Conservation (phyloP, 1,140 invertebrate genomes). For the Aphaenogaster ashmeadi region DNA sequence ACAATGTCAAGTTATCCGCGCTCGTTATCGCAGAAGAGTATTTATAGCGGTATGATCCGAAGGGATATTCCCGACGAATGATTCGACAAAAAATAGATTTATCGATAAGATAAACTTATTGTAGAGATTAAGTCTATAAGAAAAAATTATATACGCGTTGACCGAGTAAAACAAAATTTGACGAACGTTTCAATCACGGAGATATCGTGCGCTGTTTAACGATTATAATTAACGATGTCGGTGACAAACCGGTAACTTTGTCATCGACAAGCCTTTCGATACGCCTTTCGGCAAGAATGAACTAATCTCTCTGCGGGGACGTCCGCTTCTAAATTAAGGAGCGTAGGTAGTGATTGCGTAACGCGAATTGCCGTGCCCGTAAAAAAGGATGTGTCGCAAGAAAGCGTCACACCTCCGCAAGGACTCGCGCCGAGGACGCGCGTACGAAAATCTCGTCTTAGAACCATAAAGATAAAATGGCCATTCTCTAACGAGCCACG, state of each 20-base stretch:
- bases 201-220: background rate
- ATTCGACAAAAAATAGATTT: conserved; percentile 26
- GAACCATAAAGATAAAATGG: conserved; percentile 51
- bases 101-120: conserved; percentile 4
- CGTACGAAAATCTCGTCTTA: background rate
- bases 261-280: background rate
- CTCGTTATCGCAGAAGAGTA: conserved; percentile 55
- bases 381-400: conserved; percentile 54
- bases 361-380: background rate
- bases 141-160: background rate
- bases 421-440: conserved; percentile 53
- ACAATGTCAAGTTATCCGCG: conserved; percentile 43
- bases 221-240: background rate
- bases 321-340: conserved; percentile 26
- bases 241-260: conserved; percentile 12
- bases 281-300: background rate
- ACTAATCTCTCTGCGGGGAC: conserved; percentile 11
- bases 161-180: conserved; percentile 1
- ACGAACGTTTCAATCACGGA: background rate
- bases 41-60: conserved; percentile 40
- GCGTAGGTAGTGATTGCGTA: conserved; percentile 35
- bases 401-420: conserved; percentile 47
- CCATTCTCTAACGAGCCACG: conserved; percentile 57
- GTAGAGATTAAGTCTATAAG: conserved; percentile 6
- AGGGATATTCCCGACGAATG: background rate